A percentile compares a stretch with the other conserved stretches of the same genome.
Evolutionary conservation across 2,797 vertebrate genomes (phyloP).

Genomic region (Rhinogobio ventralis): DNA sequence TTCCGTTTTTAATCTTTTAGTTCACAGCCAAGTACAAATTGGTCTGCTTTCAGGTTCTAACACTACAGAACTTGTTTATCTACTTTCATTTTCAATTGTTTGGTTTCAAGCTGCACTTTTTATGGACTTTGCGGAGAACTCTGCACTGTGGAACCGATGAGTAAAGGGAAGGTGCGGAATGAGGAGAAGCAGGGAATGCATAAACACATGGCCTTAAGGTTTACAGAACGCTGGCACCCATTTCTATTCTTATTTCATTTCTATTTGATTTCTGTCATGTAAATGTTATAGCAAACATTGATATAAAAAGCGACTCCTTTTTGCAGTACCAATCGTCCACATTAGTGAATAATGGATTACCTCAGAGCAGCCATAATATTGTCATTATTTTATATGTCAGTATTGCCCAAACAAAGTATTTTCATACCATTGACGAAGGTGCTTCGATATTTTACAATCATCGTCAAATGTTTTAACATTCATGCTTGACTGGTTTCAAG

Average conservation of each 20-base stretch:
- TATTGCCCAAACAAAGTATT: conserved; percentile 33
- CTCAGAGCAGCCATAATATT: conserved; percentile 13
- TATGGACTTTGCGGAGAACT: conserved; percentile 34
- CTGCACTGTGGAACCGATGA: conserved; percentile 3
- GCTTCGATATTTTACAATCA: conserved; percentile 52
- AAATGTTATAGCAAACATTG: neutral
- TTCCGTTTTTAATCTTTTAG: neutral
- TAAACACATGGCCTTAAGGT: neutral
- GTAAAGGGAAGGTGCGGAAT: conserved; percentile 29
- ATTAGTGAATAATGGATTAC: conserved; percentile 14
- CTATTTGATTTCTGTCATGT: neutral
- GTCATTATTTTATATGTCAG: conserved; percentile 38
- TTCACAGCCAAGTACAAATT: neutral
- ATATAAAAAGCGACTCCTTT: conserved; percentile 12
- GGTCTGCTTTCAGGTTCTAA: conserved; percentile 59
- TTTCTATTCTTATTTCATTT: conserved; percentile 11
- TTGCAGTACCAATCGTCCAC: neutral
- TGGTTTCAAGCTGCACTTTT: conserved; percentile 72
- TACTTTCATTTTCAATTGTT: conserved; percentile 51
- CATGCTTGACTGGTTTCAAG: conserved; percentile 99
- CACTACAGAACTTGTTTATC: conserved; percentile 50
- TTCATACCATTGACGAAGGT: conserved; percentile 41
- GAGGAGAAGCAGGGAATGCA: too few species aligned
- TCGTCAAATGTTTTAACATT: conserved; percentile 61
- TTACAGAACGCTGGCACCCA: conserved; percentile 17